Evolutionary conservation across 2,113 vertebrate genomes (phyloP).

Genomic region (Colaptes auratus): DNA sequence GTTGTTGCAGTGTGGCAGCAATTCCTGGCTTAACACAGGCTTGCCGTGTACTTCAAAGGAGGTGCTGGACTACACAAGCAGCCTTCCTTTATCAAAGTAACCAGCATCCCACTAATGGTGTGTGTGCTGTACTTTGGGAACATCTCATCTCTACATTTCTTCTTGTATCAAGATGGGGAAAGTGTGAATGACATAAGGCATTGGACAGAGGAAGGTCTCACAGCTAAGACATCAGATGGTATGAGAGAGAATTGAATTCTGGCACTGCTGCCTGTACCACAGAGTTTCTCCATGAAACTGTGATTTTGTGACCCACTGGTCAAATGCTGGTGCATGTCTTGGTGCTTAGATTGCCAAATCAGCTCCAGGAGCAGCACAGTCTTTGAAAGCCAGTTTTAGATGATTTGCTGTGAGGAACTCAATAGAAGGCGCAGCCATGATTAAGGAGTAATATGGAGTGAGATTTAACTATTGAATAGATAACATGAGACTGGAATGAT

Average conservation of each 20-base stretch:
- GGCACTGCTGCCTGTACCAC: background rate
- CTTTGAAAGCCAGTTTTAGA: constrained; percentile 8
- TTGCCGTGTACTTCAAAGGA: background rate
- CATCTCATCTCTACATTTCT: background rate
- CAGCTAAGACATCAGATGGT: background rate
- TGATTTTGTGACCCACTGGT: constrained; percentile 14
- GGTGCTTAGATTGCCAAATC: constrained; percentile 18
- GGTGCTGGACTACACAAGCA: background rate
- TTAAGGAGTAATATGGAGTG: background rate
- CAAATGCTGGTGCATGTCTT: background rate
- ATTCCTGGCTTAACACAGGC: background rate
- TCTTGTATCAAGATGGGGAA: background rate
- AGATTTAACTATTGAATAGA: constrained; percentile 6
- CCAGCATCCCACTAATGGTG: background rate
- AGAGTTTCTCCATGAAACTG: background rate
- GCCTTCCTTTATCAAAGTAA: background rate
- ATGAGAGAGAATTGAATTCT: background rate
- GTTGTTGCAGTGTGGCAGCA: background rate
- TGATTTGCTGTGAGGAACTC: constrained; percentile 11
- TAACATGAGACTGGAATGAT: background rate
- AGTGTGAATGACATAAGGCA: background rate
- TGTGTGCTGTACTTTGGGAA: rapidly evolving
- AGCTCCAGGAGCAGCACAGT: background rate
- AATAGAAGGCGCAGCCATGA: constrained; percentile 4
- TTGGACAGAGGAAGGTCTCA: background rate